These are phyloP conservation scores for Procambarus virginalis DNA, from an alignment of 1,140 invertebrate genomes.

Conservation along the genomic window DNA sequence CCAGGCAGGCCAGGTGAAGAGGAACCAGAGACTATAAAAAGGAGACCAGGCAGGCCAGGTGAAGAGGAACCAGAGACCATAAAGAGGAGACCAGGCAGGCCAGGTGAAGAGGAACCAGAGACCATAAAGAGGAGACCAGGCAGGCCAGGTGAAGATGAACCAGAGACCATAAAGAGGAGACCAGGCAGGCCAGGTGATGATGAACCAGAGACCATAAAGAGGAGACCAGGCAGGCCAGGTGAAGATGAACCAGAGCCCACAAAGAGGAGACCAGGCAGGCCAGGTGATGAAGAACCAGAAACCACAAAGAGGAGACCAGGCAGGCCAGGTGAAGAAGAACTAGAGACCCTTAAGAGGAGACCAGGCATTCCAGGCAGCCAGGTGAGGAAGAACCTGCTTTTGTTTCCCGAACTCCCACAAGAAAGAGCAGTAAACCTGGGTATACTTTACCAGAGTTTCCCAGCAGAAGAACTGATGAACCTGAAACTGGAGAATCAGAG, in stretches of 20 bases:
- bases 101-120: not conserved
- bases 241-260: not conserved
- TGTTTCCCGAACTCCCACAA: not conserved
- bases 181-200: not conserved
- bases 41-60: not conserved
- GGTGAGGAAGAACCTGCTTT: not conserved
- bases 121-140: too few species aligned
- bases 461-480: not conserved
- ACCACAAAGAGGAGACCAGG: too few species aligned
- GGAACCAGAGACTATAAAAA: not conserved
- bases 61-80: not conserved
- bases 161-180: too few species aligned
- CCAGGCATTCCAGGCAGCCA: slow-evolving; percentile 1
- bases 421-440: not conserved
- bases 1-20: not conserved
- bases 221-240: not conserved
- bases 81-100: not conserved
- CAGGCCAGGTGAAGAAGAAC: not conserved
- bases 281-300: not conserved
- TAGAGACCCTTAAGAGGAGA: too few species aligned
- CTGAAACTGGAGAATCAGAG: not conserved
- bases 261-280: not conserved
- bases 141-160: not conserved
- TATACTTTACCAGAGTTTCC: not conserved
- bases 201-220: not conserved